Conservation (phyloP, 1,140 invertebrate genomes). For the Rhizoglyphus robini region DNA sequence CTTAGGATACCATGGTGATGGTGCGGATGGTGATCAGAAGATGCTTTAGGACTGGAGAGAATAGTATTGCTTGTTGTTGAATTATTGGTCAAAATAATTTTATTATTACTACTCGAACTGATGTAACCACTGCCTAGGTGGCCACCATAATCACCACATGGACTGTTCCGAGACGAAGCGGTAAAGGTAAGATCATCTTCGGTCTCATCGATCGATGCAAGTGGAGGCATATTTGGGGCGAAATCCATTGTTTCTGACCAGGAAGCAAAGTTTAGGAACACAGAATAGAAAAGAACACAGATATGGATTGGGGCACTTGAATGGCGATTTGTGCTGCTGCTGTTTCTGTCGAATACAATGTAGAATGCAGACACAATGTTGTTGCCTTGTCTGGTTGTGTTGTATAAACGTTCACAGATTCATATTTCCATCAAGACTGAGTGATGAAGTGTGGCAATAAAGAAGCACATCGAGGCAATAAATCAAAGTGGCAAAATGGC, state of each 20-base stretch:
- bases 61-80: too few species aligned
- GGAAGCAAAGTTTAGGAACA: neutral
- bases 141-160: neutral
- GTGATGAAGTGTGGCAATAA: too few species aligned
- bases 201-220: conserved; percentile 6
- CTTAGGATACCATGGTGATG: neutral
- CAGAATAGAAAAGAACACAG: neutral
- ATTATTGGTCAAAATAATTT: neutral
- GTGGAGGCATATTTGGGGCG: neutral
- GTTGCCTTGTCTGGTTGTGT: neutral
- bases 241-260: neutral
- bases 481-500: too few species aligned
- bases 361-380: neutral
- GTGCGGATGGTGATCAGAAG: neutral
- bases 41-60: too few species aligned
- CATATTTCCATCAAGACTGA: too few species aligned
- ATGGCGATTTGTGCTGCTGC: neutral
- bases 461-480: too few species aligned
- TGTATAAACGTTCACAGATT: neutral
- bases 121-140: neutral
- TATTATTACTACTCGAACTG: neutral
- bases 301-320: neutral
- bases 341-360: neutral
- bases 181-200: neutral
- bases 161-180: neutral